Percentiles rank a stretch among this genome's conserved stretches.
Conservation (phyloP, 92 coral and sea anemone species). For the Phenganax marumi region DNA sequence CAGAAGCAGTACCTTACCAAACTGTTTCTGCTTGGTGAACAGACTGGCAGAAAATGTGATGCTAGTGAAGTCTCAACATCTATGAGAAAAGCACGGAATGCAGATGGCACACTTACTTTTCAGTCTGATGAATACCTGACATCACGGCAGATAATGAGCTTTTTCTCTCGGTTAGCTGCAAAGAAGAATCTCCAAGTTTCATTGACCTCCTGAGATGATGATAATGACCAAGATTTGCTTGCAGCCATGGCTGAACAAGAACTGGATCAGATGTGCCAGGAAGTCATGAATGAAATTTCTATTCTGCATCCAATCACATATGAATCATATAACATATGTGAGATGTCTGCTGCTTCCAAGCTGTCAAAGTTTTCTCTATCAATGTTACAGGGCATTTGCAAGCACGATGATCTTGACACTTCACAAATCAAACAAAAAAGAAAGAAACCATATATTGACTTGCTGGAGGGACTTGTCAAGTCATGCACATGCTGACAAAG, state of each 20-base stretch:
- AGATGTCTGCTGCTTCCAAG: constrained; percentile 47
- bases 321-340: constrained; percentile 52
- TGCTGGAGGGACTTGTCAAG: constrained; percentile 44
- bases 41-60: constrained; percentile 22
- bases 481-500: constrained; percentile 44
- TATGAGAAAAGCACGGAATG: constrained; percentile 28
- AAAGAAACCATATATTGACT: constrained; percentile 63
- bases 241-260: constrained; percentile 46
- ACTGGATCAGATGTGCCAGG: constrained; percentile 50
- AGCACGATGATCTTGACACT: constrained; percentile 51
- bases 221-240: constrained; percentile 35
- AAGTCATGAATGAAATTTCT: constrained; percentile 46
- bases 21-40: constrained; percentile 8
- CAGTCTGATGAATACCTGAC: constrained; percentile 33
- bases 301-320: constrained; percentile 57
- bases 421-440: constrained; percentile 41
- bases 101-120: constrained; percentile 34
- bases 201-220: constrained; percentile 11
- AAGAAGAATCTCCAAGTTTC: constrained; percentile 32
- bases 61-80: constrained; percentile 12
- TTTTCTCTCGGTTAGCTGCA: constrained; percentile 37
- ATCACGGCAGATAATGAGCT: constrained; percentile 47
- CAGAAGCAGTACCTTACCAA: constrained; percentile 47
- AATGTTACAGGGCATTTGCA: constrained; percentile 62
- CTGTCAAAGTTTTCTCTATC: constrained; percentile 52